Conservation (phyloP, 2,797 vertebrate species). For the Cephalopachus bancanus region DNA sequence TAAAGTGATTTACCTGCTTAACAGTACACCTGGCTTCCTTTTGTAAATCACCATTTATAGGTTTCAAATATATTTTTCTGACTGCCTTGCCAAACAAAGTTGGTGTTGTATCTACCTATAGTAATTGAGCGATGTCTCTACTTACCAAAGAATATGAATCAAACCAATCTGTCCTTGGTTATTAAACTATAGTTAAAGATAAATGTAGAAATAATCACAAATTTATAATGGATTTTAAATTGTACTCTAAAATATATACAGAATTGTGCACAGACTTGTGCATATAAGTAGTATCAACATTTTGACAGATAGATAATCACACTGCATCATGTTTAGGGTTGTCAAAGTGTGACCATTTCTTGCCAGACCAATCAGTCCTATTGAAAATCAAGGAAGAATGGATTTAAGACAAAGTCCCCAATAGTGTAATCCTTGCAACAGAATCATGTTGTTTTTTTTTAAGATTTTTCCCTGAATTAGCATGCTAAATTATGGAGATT, state of each 20-base stretch:
- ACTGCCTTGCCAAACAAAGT: neutral
- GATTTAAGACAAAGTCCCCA: neutral
- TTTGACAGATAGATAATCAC: neutral
- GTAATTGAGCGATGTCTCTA: neutral
- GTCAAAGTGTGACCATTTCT: neutral
- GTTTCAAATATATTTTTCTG: neutral
- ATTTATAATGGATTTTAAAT: slow-evolving; percentile 5
- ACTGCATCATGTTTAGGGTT: neutral
- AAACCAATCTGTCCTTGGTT: neutral
- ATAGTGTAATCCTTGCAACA: neutral
- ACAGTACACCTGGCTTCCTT: neutral
- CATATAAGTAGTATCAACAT: neutral
- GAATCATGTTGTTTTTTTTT: neutral
- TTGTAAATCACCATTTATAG: neutral
- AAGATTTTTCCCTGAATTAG: neutral
- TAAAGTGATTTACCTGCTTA: neutral
- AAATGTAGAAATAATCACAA: neutral
- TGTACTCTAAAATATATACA: neutral
- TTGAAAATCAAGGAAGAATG: neutral
- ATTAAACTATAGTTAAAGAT: neutral
- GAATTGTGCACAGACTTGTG: neutral
- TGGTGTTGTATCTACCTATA: neutral
- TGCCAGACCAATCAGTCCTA: neutral
- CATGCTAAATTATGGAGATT: neutral
- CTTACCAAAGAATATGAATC: slow-evolving; percentile 23